Base-by-base conservation (phyloP, 2,113 vertebrate species). In the Brevimyrus niger region DNA sequence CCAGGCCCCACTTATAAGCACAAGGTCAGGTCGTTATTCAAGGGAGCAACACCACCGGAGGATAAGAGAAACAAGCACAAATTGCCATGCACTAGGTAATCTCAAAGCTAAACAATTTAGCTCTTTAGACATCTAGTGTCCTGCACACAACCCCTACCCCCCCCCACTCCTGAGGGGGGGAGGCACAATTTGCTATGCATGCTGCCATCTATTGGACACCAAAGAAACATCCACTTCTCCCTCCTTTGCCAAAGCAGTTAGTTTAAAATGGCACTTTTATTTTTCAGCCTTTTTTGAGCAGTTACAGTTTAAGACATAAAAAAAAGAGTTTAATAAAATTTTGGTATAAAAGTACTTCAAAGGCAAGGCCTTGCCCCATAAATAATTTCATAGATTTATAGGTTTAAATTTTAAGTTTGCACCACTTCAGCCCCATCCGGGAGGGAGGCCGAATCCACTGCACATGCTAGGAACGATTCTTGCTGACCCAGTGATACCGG, bases 401-500 rank as follows among this genome's bases (percentile, higher is more conserved):
- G 50, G 89, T 90, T 92, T 47, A 69, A 89, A 82, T 53, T 13
- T 61, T 35, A 61, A 58, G 2, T 38, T 38, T 50, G 15, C 55
- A 2, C 3, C 31, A 38, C 61, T n/a, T n/a, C 85, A n/a, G 46
- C 31, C 51, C 48, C 48, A 15, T 19, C 19, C 31, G 11, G 76
- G 46, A 69, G 15, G 31, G 15, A 38, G n/a, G 31, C 11, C 2
- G 50, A 51, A 15, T 38, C 48, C 17, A 0, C 11, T 7, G 21
- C 5, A 17, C 23, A 31, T 35, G 44, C 4, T 88, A 96, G 21
- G 95, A 96, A 1, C 94, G 93, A 88, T 94, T 96, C 88, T 96
- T 96, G 91, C 97, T 98, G 94, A 99, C 94, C 98, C 98, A 99
- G 92, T 99, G 98, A 94, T 97, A 99, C 86, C 97, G 96, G 93